A percentile compares a stretch with the other conserved stretches of the same genome.
These are phyloP conservation scores for Drosophila siamana DNA, from an alignment of 2,888 invertebrate genomes.

Conservation along the genomic window DNA sequence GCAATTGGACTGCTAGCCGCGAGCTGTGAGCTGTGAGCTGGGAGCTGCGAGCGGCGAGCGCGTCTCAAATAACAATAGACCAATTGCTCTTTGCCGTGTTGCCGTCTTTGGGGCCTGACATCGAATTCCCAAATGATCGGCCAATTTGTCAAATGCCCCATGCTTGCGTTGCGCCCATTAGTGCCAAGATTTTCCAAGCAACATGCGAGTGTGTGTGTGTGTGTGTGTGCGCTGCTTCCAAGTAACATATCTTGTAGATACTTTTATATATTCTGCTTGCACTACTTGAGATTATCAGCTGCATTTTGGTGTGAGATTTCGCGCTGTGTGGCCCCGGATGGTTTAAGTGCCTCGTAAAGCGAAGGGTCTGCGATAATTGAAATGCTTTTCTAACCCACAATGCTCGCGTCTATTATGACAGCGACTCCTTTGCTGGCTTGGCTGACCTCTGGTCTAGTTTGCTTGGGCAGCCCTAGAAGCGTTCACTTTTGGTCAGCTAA, in stretches of 20 bases:
- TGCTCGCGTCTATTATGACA: conserved; percentile 15
- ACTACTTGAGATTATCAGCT: conserved; percentile 42
- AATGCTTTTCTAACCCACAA: conserved; percentile 37
- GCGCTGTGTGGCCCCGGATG: conserved; percentile 56
- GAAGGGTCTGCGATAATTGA: conserved; percentile 48
- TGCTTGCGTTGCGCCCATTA: conserved; percentile 34
- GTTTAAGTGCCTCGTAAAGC: conserved; percentile 55
- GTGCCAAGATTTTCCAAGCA: conserved; percentile 41
- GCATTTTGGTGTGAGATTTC: conserved; percentile 59
- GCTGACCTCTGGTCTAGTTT: conserved; percentile 43
- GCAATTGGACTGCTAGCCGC: conserved; percentile 24
- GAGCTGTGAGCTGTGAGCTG: too few relatives aligned
- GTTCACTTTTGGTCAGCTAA: conserved; percentile 71
- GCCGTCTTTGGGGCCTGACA: conserved; percentile 9
- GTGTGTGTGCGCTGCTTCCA: background rate
- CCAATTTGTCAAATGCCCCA: conserved; percentile 71
- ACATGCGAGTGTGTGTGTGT: too few relatives aligned
- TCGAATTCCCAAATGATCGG: conserved; percentile 57
- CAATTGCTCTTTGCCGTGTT: background rate
- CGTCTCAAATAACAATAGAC: conserved; percentile 42
- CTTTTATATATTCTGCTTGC: conserved; percentile 22
- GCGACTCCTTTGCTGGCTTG: conserved; percentile 18
- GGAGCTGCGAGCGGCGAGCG: background rate
- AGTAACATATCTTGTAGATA: conserved; percentile 5
- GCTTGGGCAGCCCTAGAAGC: conserved; percentile 52